A percentile compares a stretch with the other conserved stretches of the same genome.
Evolutionary conservation across 2,797 vertebrate species (phyloP).

Genomic region (Balearica regulorum): DNA sequence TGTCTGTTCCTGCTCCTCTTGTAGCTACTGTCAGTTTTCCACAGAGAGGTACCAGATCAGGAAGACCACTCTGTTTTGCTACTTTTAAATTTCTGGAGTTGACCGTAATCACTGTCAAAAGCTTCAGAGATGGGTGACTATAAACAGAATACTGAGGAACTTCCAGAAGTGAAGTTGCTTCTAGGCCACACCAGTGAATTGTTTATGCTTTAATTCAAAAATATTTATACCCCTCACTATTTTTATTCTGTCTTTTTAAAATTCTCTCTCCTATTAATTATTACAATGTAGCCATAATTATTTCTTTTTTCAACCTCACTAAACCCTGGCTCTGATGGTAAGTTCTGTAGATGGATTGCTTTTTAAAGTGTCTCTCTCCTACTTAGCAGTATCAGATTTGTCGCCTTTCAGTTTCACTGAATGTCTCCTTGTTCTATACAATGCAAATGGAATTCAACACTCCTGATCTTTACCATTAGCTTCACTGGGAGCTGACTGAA

Average conservation of each 20-base stretch:
- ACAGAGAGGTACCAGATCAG: neutral
- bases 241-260: neutral
- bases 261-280: neutral
- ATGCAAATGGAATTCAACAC: neutral
- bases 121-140: neutral
- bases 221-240: neutral
- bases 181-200: neutral
- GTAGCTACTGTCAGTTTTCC: constrained; percentile 3
- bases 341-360: neutral
- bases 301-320: neutral
- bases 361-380: neutral
- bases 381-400: neutral
- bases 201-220: neutral
- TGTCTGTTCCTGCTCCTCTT: neutral
- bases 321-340: neutral
- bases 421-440: neutral
- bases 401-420: neutral
- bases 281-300: neutral
- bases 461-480: neutral
- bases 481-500: neutral
- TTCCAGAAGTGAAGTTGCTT: neutral
- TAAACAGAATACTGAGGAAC: neutral
- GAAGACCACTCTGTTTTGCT: neutral
- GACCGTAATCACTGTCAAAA: neutral
- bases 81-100: neutral